Percentiles rank a stretch among this genome's conserved stretches.
Evolutionary conservation across 1,140 invertebrate genomes (phyloP).

Genomic region (Caenorhabditis inopinata): DNA sequence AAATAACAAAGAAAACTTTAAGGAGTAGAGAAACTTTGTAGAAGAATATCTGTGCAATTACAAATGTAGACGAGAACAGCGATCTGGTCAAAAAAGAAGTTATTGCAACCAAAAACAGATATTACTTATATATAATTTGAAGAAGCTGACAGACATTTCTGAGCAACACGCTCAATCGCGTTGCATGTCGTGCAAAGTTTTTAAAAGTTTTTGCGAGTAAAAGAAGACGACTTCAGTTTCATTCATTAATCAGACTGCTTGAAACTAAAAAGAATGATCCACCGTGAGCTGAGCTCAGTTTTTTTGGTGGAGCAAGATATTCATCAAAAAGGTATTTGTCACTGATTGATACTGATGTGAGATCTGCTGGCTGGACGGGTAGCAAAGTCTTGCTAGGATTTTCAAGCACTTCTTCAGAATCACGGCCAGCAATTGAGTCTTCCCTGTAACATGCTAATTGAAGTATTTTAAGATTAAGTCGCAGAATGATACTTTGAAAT

Average conservation of each 20-base stretch:
- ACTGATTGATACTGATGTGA: not conserved
- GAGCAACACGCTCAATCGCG: too few relatives aligned
- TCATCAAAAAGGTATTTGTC: not conserved
- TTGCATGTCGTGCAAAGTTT: too few relatives aligned
- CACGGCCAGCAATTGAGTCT: not conserved
- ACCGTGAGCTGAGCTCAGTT: not conserved
- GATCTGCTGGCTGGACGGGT: not conserved
- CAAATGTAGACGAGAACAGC: too few relatives aligned
- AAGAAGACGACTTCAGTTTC: not conserved
- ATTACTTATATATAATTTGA: too few relatives aligned
- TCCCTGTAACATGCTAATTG: not conserved
- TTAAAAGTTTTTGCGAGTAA: not conserved
- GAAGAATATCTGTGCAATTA: too few relatives aligned
- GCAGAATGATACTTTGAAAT: not conserved
- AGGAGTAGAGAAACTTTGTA: too few relatives aligned
- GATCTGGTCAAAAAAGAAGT: too few relatives aligned
- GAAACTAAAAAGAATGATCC: not conserved
- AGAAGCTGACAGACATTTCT: too few relatives aligned
- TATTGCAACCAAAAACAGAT: too few relatives aligned
- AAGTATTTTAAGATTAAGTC: not conserved
- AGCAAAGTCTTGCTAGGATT: too few relatives aligned
- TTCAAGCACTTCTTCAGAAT: too few relatives aligned
- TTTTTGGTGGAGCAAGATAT: not conserved
- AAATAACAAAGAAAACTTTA: too few relatives aligned
- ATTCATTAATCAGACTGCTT: slow-evolving; percentile 25